Conservation (phyloP, 2,113 vertebrate genomes). For the Cebus imitator region DNA sequence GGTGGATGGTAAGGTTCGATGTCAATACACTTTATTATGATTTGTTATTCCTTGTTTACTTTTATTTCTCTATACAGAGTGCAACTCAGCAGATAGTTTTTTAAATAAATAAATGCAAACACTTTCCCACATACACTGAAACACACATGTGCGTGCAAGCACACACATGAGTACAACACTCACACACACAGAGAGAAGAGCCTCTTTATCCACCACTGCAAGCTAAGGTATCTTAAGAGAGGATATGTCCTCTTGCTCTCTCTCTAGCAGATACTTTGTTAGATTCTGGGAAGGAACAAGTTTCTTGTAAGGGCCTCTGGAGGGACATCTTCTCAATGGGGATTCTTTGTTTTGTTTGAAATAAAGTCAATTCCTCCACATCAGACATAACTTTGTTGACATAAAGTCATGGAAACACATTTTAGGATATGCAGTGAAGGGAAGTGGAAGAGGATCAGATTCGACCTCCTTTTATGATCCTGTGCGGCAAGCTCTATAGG, state of each 20-base stretch:
- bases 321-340: background rate
- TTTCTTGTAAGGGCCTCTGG: background rate
- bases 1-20: conserved; percentile 1
- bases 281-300: background rate
- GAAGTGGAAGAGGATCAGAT: background rate
- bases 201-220: background rate
- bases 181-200: background rate
- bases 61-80: conserved; percentile 45
- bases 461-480: background rate
- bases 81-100: conserved; percentile 38
- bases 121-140: background rate
- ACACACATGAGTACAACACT: background rate
- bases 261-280: background rate
- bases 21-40: conserved; percentile 56
- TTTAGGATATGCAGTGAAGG: background rate
- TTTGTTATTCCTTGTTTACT: conserved; percentile 57
- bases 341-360: background rate
- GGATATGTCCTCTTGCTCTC: background rate
- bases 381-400: background rate
- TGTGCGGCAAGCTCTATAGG: too few species aligned
- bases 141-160: background rate
- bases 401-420: background rate
- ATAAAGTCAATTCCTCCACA: background rate
- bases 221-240: background rate
- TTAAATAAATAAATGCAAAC: conserved; percentile 26